Percentiles rank a stretch among this genome's conserved stretches.
These are phyloP conservation scores for Ctenoplectra terminalis DNA, from an alignment of 1,140 invertebrate genomes.

Conservation along the genomic window DNA sequence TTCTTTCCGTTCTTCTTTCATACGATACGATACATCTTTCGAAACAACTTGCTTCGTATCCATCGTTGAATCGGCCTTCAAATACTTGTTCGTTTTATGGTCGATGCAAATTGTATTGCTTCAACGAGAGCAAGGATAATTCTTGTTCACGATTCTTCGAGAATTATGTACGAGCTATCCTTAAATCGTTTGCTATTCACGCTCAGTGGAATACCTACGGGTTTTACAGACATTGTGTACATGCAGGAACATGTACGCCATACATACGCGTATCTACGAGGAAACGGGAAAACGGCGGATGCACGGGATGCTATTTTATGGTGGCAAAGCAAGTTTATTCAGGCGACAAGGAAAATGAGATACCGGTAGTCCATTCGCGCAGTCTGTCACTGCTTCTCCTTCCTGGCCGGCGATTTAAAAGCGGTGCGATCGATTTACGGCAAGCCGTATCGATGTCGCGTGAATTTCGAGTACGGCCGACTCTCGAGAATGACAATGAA, in stretches of 20 bases:
- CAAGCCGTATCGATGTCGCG: neutral
- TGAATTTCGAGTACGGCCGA: neutral
- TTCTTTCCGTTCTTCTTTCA: neutral
- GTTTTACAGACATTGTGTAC: neutral
- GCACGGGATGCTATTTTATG: slow-evolving; percentile 1
- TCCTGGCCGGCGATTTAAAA: neutral
- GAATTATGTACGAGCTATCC: no score
- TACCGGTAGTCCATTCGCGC: neutral
- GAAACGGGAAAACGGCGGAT: slow-evolving; percentile 1
- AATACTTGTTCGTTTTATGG: neutral
- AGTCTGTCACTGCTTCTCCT: neutral
- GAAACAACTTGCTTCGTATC: neutral
- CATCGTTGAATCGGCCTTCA: neutral
- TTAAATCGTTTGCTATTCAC: no score
- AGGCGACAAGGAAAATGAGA: slow-evolving; percentile 6
- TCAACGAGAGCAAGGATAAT: neutral
- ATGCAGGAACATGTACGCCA: neutral
- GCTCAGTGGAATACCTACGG: no score
- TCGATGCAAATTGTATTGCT: neutral
- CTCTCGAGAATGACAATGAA: neutral
- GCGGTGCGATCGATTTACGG: neutral
- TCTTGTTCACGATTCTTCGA: neutral
- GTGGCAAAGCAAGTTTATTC: neutral
- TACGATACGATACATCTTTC: neutral
- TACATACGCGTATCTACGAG: neutral